Base-by-base conservation (phyloP, 2,113 vertebrate genomes). In the Gulo gulo region DNA sequence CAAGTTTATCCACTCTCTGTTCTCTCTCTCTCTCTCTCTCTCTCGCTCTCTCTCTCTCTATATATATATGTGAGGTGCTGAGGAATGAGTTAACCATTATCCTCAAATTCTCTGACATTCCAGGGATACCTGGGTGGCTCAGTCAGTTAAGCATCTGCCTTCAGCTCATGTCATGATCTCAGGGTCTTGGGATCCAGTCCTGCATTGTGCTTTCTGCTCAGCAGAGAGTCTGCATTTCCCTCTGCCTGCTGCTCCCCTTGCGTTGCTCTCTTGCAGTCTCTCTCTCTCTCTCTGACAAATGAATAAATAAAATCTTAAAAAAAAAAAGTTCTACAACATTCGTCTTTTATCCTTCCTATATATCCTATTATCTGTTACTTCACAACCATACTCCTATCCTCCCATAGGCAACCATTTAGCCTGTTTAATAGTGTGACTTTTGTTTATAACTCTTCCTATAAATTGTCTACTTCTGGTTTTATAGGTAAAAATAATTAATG, bases 11-110 rank as follows among this genome's bases (percentile, higher is more conserved):
- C 47, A 6, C 12, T 59, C 47, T 55, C 20, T 79, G 13, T 39
- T 59, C 3, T 24, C 16, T 55, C 29, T 24, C 3, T 9, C 7
- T 12, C 5, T 24, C 2, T 6, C 7, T 16, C 3, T 13, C 18
- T 59, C 3, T 24, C 16, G 45, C 29, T 24, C 3, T 9, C 7
- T 12, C 5, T 24, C 2, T 6, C 7, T 16, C 3, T 13, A 6
- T 20, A 55, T 20, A 59, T 23, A 23, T 59, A 59, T 24, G 11
- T 61, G 8, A 61, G 59, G 34, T 89, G 39, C 45, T 67, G 5
- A 85, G 24, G 39, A 67, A 0, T 74, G 36, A 73, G 24, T 67
- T 63, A 55, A 89, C 24, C 0, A 52, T 26, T 86, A 14, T 63
- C 6, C 71, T 57, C 16, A 78, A 78, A 57, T 7, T 31, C 12